Conservation (phyloP, 2,888 invertebrate genomes). For the Thera obeliscata region DNA sequence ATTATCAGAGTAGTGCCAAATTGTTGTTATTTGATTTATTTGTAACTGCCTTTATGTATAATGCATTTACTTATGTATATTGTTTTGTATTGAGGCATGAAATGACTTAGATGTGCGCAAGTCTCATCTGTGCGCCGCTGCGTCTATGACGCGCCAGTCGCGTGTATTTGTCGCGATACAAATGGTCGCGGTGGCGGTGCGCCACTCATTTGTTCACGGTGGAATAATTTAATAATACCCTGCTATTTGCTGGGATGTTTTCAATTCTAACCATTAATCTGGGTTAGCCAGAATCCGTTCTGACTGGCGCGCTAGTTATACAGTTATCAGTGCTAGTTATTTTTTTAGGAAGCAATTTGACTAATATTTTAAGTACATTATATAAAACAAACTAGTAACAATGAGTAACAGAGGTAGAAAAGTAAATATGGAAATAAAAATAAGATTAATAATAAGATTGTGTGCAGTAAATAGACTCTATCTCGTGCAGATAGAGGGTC, state of each 20-base stretch:
- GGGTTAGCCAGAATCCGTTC: neutral
- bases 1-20: constrained; percentile 70
- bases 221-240: constrained; percentile 36
- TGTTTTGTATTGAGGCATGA: constrained; percentile 67
- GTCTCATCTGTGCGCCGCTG: constrained; percentile 3
- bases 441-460: too few species aligned
- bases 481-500: too few species aligned
- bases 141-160: constrained; percentile 14
- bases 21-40: constrained; percentile 36
- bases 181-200: constrained; percentile 18
- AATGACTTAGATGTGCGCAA: constrained; percentile 54
- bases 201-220: constrained; percentile 35
- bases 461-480: too few species aligned
- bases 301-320: neutral
- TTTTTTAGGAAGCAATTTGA: too few species aligned
- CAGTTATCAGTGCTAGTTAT: too few species aligned
- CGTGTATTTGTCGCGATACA: constrained; percentile 25
- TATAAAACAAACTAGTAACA: too few species aligned
- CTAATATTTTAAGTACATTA: too few species aligned
- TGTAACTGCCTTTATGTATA: constrained; percentile 50
- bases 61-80: constrained; percentile 59
- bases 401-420: too few species aligned
- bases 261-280: constrained; percentile 31
- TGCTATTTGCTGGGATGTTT: constrained; percentile 34
- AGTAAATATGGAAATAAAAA: too few species aligned